Percentiles rank a stretch among this genome's conserved stretches.
phyloP scores from a whole-genome alignment of 1,140 invertebrate genomes.

The Matsumurasca onukii region DNA sequence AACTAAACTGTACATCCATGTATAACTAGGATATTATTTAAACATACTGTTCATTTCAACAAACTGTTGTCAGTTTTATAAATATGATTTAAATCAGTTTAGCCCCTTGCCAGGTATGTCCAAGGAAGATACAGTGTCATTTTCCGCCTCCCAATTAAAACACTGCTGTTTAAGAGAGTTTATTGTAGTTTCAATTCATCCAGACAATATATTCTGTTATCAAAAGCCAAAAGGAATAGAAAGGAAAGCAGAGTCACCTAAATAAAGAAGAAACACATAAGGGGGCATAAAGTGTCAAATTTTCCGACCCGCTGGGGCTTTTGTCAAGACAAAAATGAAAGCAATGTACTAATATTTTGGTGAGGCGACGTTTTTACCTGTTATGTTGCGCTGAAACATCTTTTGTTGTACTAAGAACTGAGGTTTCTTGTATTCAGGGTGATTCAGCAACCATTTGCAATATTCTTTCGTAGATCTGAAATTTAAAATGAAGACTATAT shows the following conservation, averaged over 20 bases:
- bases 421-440: conserved; percentile 12
- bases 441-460: neutral
- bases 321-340: neutral
- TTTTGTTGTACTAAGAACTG: conserved; percentile 1
- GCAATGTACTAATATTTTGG: neutral
- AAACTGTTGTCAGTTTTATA: too few species aligned
- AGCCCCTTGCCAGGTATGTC: too few species aligned
- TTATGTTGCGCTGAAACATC: neutral
- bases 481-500: neutral
- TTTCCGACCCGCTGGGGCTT: neutral
- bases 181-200: neutral
- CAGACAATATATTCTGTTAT: neutral
- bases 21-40: too few species aligned
- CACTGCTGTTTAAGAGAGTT: too few species aligned
- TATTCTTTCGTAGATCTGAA: conserved; percentile 10
- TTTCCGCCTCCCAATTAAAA: too few species aligned
- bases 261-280: too few species aligned
- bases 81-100: too few species aligned
- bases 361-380: neutral
- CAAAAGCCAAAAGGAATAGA: neutral
- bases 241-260: neutral
- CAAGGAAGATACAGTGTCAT: too few species aligned
- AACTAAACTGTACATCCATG: too few species aligned
- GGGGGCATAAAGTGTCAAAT: too few species aligned
- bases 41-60: too few species aligned